A percentile compares a stretch with the other conserved stretches of the same genome.
Evolutionary conservation across 1,140 invertebrate species (phyloP).

Genomic region (Neodiprion pinetum): DNA sequence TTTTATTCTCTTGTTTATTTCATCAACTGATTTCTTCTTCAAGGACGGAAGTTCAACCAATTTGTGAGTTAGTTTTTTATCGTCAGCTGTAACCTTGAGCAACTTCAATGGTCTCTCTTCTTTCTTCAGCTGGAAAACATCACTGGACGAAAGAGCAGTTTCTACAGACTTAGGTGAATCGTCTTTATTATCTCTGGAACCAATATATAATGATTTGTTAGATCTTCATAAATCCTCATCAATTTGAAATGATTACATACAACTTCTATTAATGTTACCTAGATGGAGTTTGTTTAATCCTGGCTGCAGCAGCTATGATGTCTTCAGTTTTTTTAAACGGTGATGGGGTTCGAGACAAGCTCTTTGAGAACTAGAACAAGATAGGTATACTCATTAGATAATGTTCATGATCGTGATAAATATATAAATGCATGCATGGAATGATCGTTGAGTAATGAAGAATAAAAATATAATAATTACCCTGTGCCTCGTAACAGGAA

Average conservation of each 20-base stretch:
- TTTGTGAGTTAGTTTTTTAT: conserved; percentile 52
- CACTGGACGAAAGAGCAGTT: conserved; percentile 37
- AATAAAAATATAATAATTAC: conserved; percentile 31
- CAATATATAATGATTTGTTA: conserved; percentile 17
- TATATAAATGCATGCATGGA: conserved; percentile 31
- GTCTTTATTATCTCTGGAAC: conserved; percentile 45
- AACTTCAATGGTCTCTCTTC: conserved; percentile 42
- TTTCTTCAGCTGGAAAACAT: conserved; percentile 55
- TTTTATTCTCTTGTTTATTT: conserved; percentile 55
- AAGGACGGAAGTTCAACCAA: conserved; percentile 33
- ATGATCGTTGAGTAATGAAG: neutral
- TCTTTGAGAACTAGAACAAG: conserved; percentile 67
- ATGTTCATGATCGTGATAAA: conserved; percentile 52
- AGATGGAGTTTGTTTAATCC: conserved; percentile 45
- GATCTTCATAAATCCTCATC: neutral
- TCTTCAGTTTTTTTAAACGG: conserved; percentile 81
- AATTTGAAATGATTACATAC: neutral
- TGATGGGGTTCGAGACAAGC: conserved; percentile 79
- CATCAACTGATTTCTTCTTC: conserved; percentile 47
- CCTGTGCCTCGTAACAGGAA: conserved; percentile 55
- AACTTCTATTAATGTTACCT: conserved; percentile 7
- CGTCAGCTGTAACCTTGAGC: conserved; percentile 41
- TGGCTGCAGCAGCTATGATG: conserved; percentile 60
- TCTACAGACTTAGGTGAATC: conserved; percentile 50
- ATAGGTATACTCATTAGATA: neutral